Base-by-base conservation (phyloP, 2,888 invertebrate genomes). In the Rotaria magnacalcarata region DNA sequence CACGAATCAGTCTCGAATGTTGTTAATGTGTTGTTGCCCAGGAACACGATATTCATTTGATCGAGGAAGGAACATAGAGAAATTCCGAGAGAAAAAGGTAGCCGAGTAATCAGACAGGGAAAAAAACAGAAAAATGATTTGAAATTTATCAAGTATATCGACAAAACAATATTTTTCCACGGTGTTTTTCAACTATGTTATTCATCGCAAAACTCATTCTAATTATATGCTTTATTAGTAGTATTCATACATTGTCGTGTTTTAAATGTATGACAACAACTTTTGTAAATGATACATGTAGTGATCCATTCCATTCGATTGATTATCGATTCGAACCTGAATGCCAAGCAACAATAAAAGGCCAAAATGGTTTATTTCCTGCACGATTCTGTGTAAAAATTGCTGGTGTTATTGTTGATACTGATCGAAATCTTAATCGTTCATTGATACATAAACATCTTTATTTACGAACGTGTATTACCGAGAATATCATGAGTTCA, bases 241-340 rank as follows among this genome's bases (percentile, higher is more conserved):
- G 19, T 19, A 67, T 67, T 41, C 0, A 67, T 34, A 16, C 41
- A 16, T 67, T 67, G 34, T 47, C 47, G 47, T 80, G 80, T 47
- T 80, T 80, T n/a, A 80, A 80, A 47, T 80, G 80, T 80, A 80
- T 80, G 80, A 80, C 80, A 80, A 80, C 80, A 11, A 34, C 47
- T n/a, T 43, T 80, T 47, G 11, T 47, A 14, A 80, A 80, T 80
- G 80, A 80, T 80, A 43, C 34, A n/a, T 80, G 80, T 80, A 80
- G 14, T 80, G 80, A 80, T 47, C 47, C 80, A 80, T 80, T 80
- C 24, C 47, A 80, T 80, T 14, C 80, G 8, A 43, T 80, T 0
- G 80, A 80, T 80, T 47, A 80, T 47, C 47, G n/a, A 47, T 41
- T 47, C 19, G 80, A 80, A 80, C 24, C 7, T n/a, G 80, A 80